Conservation (phyloP, 2,113 vertebrate species). For the Octodon degus region DNA sequence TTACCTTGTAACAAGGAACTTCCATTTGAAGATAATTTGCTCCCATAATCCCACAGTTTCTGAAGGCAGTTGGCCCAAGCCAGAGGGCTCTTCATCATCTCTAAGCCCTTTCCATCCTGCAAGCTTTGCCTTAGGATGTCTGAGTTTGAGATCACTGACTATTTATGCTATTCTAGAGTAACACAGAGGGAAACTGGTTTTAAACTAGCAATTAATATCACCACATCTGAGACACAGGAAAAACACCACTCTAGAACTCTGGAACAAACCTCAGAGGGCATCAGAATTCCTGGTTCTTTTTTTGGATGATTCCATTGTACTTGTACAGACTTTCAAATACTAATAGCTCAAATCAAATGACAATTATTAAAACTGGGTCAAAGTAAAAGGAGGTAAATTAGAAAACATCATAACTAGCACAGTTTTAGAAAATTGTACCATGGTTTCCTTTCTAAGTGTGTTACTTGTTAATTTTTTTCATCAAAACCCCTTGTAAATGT, state of each 20-base stretch:
- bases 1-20: background rate
- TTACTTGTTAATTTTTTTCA: constrained; percentile 27
- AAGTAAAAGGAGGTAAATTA: background rate
- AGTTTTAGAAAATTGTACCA: background rate
- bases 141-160: background rate
- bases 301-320: background rate
- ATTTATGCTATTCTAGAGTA: background rate
- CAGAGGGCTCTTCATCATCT: background rate
- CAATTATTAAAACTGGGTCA: background rate
- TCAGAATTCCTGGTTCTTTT: background rate
- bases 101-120: background rate
- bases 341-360: constrained; percentile 38
- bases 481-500: constrained; percentile 38
- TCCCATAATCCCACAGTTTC: background rate
- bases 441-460: background rate
- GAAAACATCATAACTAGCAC: background rate
- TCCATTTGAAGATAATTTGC: background rate
- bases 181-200: background rate
- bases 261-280: constrained; percentile 4
- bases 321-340: background rate
- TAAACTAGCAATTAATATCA: background rate
- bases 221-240: background rate
- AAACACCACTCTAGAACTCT: background rate
- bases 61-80: background rate
- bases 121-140: background rate